phyloP scores from a whole-genome alignment of 2,888 invertebrate genomes.

The Athripsodes cinereus region DNA sequence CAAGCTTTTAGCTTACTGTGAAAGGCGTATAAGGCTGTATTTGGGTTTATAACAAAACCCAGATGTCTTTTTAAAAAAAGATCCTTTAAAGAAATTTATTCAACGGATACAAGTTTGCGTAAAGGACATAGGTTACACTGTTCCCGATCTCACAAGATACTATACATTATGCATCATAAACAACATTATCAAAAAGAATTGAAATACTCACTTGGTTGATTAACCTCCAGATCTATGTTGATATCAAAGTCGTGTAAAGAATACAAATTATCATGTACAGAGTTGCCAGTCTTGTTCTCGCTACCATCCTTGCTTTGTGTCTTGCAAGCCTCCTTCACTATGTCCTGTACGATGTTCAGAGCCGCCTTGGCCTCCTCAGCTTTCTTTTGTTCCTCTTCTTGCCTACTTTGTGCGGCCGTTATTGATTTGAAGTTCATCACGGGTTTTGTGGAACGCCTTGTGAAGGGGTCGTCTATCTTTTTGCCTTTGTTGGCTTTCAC shows the following conservation, averaged over 20 bases:
- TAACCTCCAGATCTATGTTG: constrained; percentile 84
- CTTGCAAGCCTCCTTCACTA: constrained; percentile 34
- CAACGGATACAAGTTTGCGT: too few relatives aligned
- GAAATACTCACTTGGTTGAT: constrained; percentile 71
- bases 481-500: constrained; percentile 67
- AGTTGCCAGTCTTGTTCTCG: not conserved
- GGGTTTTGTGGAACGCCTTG: constrained; percentile 81
- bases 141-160: too few relatives aligned
- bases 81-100: too few relatives aligned
- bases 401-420: constrained; percentile 31
- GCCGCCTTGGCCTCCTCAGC: constrained; percentile 43
- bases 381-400: constrained; percentile 35
- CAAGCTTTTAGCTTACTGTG: too few relatives aligned
- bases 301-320: constrained; percentile 35
- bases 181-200: too few relatives aligned
- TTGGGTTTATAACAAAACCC: too few relatives aligned
- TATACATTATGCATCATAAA: too few relatives aligned
- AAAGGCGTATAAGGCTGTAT: too few relatives aligned
- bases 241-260: constrained; percentile 91
- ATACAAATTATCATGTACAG: constrained; percentile 46
- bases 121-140: too few relatives aligned
- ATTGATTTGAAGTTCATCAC: constrained; percentile 74
- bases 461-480: constrained; percentile 84
- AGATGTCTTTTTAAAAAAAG: too few relatives aligned
- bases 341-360: constrained; percentile 38